Base-by-base conservation (phyloP, 1,140 invertebrate genomes). In the Drosophila saltans region DNA sequence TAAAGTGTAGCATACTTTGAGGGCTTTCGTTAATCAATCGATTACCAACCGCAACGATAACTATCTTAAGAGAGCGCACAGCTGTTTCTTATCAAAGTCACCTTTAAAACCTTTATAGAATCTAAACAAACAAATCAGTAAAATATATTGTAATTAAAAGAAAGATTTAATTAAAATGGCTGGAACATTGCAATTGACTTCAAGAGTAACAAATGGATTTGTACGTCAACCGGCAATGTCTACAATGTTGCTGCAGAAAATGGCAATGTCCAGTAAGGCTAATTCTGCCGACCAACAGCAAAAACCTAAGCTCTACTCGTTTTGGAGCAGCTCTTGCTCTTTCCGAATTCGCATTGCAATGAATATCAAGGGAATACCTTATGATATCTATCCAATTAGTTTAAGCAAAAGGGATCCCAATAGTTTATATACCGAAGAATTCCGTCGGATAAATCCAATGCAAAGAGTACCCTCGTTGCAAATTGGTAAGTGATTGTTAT, bases 291-390 rank as follows among this genome's bases (percentile, higher is more conserved):
- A 55, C 10, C 9, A 45, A n/a, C 9, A 59, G 55, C 36, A 56
- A 1, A 21, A 96, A 95, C 96, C 96, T 72, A 93, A 97, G 89
- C 93, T 98, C 9, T 98, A 97, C 91, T 97, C 97, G 4, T 97
- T 97, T 93, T 98, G 96, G 95, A 93, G 96, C 82, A 98, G 97
- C 93, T 97, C 97, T 33, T 97, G 96, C 83, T 97, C 97, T 0
- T 98, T 97, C 97, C 94, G 97, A 80, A 96, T 98, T 5, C 93
- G 97, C 90, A 97, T 97, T 80, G 97, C 97, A 36, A 93, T 99
- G 36, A 97, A 97, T 74, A 93, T 98, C n/a, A 99, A 99, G 93
- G 96, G 97, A 84, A 97, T 99, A 81, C 96, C 97, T 0, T 99
- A 98, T 92, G 98, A 99, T 68, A 97, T 97, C 80, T 96, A 96